These are phyloP conservation scores for Pammene aurita DNA, from an alignment of 2,888 invertebrate genomes.

Conservation along the genomic window DNA sequence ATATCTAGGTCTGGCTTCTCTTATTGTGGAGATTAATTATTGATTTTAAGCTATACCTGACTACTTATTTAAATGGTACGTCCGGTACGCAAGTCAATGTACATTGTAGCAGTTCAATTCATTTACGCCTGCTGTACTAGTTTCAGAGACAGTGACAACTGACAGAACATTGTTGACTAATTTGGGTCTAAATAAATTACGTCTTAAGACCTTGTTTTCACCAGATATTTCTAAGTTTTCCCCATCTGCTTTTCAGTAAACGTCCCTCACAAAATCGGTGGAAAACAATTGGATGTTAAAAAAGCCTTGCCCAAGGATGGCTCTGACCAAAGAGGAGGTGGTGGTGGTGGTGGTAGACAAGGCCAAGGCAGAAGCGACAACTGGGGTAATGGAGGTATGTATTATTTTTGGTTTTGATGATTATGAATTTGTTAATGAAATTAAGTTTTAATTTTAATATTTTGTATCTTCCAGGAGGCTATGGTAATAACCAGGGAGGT, in stretches of 20 bases:
- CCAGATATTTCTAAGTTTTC: too few species aligned
- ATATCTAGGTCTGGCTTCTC: constrained; percentile 79
- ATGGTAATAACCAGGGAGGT: constrained; percentile 83
- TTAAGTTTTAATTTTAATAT: background rate
- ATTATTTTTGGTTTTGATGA: constrained; percentile 46
- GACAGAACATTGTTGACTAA: too few species aligned
- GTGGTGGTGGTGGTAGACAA: constrained; percentile 76
- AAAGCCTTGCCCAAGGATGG: constrained; percentile 95
- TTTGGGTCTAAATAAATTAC: too few species aligned
- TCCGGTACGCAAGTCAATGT: constrained; percentile 78
- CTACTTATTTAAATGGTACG: constrained; percentile 57
- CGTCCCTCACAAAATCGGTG: constrained; percentile 92
- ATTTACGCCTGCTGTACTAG: too few species aligned
- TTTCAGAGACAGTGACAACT: too few species aligned
- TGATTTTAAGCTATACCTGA: constrained; percentile 80
- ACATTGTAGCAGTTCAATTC: constrained; percentile 51
- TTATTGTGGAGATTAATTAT: constrained; percentile 77
- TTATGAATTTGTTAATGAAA: background rate
- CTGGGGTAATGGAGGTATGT: constrained; percentile 65
- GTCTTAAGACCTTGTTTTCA: too few species aligned
- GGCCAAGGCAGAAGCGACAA: constrained; percentile 63
- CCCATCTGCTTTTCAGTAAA: constrained; percentile 82
- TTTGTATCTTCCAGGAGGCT: constrained; percentile 67
- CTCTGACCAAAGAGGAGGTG: constrained; percentile 79
- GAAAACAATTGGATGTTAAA: constrained; percentile 95